Evolutionary conservation across 2,797 vertebrate genomes (phyloP).

Genomic region (Chaunax sp.): DNA sequence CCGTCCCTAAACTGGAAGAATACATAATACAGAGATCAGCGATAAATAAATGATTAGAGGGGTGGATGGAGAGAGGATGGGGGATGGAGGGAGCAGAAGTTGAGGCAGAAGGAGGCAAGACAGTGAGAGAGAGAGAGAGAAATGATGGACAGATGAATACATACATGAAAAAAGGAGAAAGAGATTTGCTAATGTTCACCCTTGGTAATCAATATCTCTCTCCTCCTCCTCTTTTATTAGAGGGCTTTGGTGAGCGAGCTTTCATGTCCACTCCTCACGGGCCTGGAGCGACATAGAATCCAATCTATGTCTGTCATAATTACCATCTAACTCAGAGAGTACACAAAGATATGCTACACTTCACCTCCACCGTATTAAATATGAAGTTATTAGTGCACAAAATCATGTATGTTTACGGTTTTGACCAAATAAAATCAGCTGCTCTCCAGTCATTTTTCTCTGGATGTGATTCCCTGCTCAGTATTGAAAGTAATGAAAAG

Average conservation of each 20-base stretch:
- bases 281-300: conserved; percentile 54
- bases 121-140: conserved; percentile 32
- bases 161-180: conserved; percentile 61
- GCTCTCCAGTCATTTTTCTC: background rate
- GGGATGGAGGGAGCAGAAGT: conserved; percentile 48
- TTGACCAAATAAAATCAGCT: background rate
- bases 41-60: conserved; percentile 79
- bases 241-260: conserved; percentile 67
- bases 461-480: conserved; percentile 13
- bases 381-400: conserved; percentile 11
- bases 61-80: conserved; percentile 50
- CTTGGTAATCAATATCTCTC: conserved; percentile 76
- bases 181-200: conserved; percentile 79
- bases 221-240: conserved; percentile 77
- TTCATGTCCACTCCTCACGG: conserved; percentile 76
- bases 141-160: conserved; percentile 70
- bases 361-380: conserved; percentile 52
- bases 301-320: conserved; percentile 74
- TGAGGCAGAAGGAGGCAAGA: conserved; percentile 55
- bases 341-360: conserved; percentile 49
- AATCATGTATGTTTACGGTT: conserved; percentile 10
- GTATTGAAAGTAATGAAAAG: conserved; percentile 26
- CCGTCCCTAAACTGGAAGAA: conserved; percentile 67
- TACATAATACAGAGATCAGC: conserved; percentile 72
- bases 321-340: conserved; percentile 54